Conservation (phyloP, 2,113 vertebrate genomes). For the Vulpes vulpes region DNA sequence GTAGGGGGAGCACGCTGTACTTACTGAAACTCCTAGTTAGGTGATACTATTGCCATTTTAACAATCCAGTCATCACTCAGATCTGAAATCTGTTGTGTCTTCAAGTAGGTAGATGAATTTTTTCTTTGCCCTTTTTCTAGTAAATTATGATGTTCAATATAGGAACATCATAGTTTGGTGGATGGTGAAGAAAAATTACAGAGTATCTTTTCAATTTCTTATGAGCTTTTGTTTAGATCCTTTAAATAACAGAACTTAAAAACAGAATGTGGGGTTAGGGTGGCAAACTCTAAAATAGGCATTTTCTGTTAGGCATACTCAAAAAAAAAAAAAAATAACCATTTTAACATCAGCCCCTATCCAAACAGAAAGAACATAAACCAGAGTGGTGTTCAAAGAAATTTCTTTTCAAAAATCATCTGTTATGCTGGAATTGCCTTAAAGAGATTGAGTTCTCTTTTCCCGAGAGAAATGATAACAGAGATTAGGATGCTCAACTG, state of each 20-base stretch:
- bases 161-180: neutral
- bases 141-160: neutral
- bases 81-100: neutral
- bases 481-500: neutral
- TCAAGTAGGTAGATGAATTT: neutral
- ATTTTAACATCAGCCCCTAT: neutral
- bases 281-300: neutral
- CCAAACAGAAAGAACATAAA: neutral
- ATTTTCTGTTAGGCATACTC: neutral
- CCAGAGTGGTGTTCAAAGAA: neutral
- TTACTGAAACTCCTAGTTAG: neutral
- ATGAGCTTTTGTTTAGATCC: constrained; percentile 1
- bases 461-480: neutral
- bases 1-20: neutral
- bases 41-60: neutral
- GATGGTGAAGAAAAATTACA: neutral
- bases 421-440: neutral
- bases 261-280: neutral
- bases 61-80: neutral
- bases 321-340: neutral
- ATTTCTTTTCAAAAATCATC: neutral
- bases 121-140: neutral
- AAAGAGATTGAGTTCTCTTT: neutral
- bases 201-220: constrained; percentile 20
- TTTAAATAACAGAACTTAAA: constrained; percentile 61